A percentile compares a stretch with the other conserved stretches of the same genome.
Evolutionary conservation across 2,113 vertebrate genomes (phyloP).

Genomic region (Felis catus): DNA sequence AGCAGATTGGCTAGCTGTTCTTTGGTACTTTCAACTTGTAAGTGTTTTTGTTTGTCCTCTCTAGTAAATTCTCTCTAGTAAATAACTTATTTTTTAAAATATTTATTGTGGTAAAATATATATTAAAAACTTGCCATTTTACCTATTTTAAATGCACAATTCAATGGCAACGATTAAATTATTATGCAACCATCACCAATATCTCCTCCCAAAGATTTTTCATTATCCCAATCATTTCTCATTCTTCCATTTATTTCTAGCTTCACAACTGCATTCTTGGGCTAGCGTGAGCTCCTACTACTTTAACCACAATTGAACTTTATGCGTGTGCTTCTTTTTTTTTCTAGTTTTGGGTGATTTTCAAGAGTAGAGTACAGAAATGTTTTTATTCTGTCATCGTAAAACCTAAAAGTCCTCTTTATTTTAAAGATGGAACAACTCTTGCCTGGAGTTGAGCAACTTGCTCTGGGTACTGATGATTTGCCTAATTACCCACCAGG

Average conservation of each 20-base stretch:
- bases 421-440: not conserved
- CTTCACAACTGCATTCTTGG: not conserved
- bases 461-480: not conserved
- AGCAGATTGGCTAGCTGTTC: not conserved
- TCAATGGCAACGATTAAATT: not conserved
- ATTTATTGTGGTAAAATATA: not conserved
- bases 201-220: not conserved
- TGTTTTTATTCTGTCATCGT: not conserved
- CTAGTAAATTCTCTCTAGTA: not conserved
- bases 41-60: conserved; percentile 1
- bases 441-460: not conserved
- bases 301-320: not conserved
- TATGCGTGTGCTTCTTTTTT: not conserved
- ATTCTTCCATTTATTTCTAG: not conserved
- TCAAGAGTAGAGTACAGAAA: not conserved
- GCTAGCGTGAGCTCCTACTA: not conserved
- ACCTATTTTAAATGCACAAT: not conserved
- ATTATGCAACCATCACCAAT: not conserved
- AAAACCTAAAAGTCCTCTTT: not conserved
- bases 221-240: not conserved
- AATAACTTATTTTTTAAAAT: not conserved
- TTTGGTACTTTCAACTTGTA: not conserved
- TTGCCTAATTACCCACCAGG: not conserved
- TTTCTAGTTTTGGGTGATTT: not conserved
- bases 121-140: not conserved